Conservation (phyloP, 2,113 vertebrate genomes). For the Bostrychus sinensis region DNA sequence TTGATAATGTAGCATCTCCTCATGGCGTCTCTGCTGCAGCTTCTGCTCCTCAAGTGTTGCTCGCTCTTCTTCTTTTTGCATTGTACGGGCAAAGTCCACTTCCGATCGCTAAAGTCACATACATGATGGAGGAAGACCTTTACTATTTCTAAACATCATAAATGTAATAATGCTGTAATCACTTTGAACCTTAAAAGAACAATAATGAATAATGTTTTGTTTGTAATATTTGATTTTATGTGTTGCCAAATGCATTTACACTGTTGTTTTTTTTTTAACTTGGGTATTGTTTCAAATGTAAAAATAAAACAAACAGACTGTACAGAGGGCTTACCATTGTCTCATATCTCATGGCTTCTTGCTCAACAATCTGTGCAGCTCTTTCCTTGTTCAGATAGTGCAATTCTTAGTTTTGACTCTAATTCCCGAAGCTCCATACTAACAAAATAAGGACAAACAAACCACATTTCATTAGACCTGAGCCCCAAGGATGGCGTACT, state of each 20-base stretch:
- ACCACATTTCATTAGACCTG: not conserved
- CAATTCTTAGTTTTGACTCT: constrained; percentile 87
- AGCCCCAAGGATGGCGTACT: too few species aligned
- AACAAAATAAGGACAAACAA: constrained; percentile 7
- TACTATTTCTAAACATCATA: not conserved
- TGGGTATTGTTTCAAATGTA: not conserved
- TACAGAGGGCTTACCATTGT: constrained; percentile 79
- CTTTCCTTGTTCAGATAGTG: constrained; percentile 89
- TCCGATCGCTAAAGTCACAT: constrained; percentile 80
- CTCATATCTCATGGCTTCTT: constrained; percentile 82
- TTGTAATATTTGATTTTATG: too few species aligned
- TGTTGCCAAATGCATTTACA: too few species aligned
- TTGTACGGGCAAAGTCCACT: constrained; percentile 76
- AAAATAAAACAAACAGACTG: not conserved
- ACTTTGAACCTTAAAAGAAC: too few species aligned
- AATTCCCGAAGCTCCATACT: constrained; percentile 91
- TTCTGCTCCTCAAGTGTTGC: constrained; percentile 71
- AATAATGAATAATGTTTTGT: too few species aligned
- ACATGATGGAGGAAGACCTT: not conserved
- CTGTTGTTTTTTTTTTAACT: too few species aligned
- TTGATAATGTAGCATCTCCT: constrained; percentile 80
- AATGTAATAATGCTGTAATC: too few species aligned
- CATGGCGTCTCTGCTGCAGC: constrained; percentile 71
- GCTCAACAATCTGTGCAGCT: constrained; percentile 91
- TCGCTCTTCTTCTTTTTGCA: constrained; percentile 81